Base-by-base conservation (phyloP, 2,888 invertebrate genomes). In the Beris morrisii region DNA sequence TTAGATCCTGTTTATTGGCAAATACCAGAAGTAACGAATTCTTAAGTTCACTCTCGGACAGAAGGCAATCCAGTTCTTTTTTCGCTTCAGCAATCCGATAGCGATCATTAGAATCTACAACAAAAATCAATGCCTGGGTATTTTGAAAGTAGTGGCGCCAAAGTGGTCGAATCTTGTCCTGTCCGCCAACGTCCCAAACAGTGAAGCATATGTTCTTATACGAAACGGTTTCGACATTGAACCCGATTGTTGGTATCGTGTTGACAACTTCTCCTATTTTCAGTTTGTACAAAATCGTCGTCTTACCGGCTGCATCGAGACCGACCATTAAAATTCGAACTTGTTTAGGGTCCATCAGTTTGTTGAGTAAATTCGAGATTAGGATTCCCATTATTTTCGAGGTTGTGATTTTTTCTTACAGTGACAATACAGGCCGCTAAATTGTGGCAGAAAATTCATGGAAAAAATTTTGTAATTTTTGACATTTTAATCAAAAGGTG, bases 121-220 rank as follows among this genome's bases (percentile, higher is more conserved):
- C 77, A 70, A 74, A 77, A 32, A 78, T 75, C 3, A 77, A 48
- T 4, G 73, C 78, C 31, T 69, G 68, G 0, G 75, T 73, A 69
- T 76, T 75, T 31, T 68, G 71, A 43, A 69, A 77, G 54, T 77
- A 78, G 65, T 76, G 73, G n/a, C 73, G 71, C 77, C 77, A 77
- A 68, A 78, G 69, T 4, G 71, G 66, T 0, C 78, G 75, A 30
- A 76, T 74, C 38, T 73, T 72, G 58, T 73, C 70, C 56, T 77
- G 77, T 0, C 76, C 78, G 15, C 77, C 77, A 65, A 77, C 73
- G 65, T 78, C 77, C 76, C 76, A 78, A 7, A 78, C 73, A 0
- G 76, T 77, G 52, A 78, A 73, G 4, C 72, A 72, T 30, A 77
- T 68, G n/a, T 77, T 76, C 57, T 75, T 76, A 53, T 76, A 77